These are phyloP conservation scores for Gari tellinella DNA, from an alignment of 2,888 invertebrate species.

Conservation along the genomic window DNA sequence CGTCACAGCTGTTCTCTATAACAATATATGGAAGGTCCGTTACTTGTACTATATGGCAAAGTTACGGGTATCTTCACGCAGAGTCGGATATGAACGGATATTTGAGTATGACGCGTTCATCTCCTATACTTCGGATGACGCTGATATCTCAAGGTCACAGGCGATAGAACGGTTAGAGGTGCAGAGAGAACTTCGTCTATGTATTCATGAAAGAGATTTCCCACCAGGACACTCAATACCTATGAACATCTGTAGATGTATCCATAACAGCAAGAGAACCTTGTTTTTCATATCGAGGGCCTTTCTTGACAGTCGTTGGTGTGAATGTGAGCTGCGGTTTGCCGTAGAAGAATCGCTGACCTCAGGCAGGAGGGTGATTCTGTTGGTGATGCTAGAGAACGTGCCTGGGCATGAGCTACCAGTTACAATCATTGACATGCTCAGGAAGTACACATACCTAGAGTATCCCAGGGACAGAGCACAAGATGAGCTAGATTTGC, in stretches of 20 bases:
- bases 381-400: too few species aligned
- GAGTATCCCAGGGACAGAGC: too few species aligned
- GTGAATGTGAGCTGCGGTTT: constrained; percentile 23
- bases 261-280: constrained; percentile 32
- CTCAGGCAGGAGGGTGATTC: too few species aligned
- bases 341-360: too few species aligned
- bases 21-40: not conserved
- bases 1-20: not conserved
- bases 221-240: constrained; percentile 40
- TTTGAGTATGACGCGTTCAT: too few species aligned
- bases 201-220: constrained; percentile 47
- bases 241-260: constrained; percentile 33
- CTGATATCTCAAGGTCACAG: constrained; percentile 20
- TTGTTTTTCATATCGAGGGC: constrained; percentile 24
- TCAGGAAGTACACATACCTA: too few species aligned
- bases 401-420: too few species aligned
- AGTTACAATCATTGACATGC: too few species aligned
- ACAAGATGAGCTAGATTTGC: too few species aligned
- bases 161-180: constrained; percentile 21
- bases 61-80: too few species aligned
- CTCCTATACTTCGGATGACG: constrained; percentile 15
- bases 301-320: constrained; percentile 34
- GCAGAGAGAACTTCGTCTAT: constrained; percentile 8
- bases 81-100: too few species aligned
- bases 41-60: constrained; percentile 13